Evolutionary conservation across 2,888 invertebrate genomes (phyloP), one percentile per base, ranked within the genome.

Genomic region (Itoplectis maculator): DNA sequence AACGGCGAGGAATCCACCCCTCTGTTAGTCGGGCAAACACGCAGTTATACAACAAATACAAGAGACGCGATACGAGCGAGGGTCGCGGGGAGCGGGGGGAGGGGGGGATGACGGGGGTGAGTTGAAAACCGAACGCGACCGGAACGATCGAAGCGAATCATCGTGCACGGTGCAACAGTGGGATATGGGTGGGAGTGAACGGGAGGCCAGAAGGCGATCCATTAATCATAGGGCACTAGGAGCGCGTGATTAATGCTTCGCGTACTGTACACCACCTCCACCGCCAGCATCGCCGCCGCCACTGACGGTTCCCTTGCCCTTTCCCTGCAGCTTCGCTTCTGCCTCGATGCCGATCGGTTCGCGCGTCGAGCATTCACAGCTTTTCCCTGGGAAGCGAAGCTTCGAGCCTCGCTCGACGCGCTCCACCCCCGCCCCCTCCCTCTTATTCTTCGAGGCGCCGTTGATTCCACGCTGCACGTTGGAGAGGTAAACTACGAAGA

Each of bases 141-240:
- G 84, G 85, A 87, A 86, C 86, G 87, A 88, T 88, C 86, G 88
- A 86, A 86, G 84, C 84, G 86, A 84, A 87, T 88, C 86, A 88
- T 88, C 86, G 86, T 84, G 84, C 86, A 81, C 82, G 40, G 65
- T 74, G 79, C 70, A 59, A 84, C 76, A 76, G 74, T 79, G 83
- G 81, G 68, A 79, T 69, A 73, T 74, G 59, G 70, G 74, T 20
- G 20, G 79, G 74, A 76, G 79, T 81, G 42, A 63, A 20, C 20
- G 70, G 76, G 81, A 73, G 75, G 73, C 59, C 59, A 75, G 82
- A 82, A 49, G 70, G 75, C 78, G 83, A 85, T 81, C 86, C 88
- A 90, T 90, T 90, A 90, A 90, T 90, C 89, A 90, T 88, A 87
- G 86, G 86, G 80, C 82, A 82, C 84, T 85, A 87, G 87, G 86